phyloP scores from a whole-genome alignment of 2,888 invertebrate genomes.

The Sphinx pinastri region DNA sequence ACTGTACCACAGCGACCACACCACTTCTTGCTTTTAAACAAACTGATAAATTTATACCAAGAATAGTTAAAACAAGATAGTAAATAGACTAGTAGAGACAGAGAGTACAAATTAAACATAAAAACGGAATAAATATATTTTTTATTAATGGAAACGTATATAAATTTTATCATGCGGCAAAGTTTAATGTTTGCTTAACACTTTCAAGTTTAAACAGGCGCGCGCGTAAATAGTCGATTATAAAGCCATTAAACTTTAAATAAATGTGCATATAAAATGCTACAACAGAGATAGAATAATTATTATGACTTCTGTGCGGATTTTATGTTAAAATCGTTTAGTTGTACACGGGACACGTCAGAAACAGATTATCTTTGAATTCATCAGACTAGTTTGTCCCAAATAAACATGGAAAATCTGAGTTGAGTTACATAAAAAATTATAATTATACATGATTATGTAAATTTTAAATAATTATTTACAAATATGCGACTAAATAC shows the following conservation, averaged over 20 bases:
- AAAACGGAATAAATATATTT: not conserved
- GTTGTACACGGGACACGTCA: too few species aligned
- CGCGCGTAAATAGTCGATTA: not conserved
- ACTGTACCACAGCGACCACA: too few species aligned
- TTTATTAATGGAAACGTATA: not conserved
- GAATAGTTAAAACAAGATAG: not conserved
- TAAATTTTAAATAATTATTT: too few species aligned
- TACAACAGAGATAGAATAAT: too few species aligned
- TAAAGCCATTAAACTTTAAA: not conserved
- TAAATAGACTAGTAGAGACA: not conserved
- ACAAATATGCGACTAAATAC: too few species aligned
- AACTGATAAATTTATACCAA: not conserved
- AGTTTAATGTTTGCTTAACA: not conserved
- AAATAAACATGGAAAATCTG: too few species aligned
- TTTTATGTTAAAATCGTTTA: not conserved
- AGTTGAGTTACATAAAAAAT: too few species aligned
- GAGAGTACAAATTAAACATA: not conserved
- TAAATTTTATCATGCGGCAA: not conserved
- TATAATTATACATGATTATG: too few species aligned
- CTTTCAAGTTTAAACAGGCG: not conserved
- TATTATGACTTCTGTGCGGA: not conserved
- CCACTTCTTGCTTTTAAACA: too few species aligned
- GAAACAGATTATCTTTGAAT: too few species aligned
- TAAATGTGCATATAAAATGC: not conserved
- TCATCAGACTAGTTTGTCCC: too few species aligned